Evolutionary conservation across 2,888 invertebrate genomes (phyloP).

Genomic region (Erannis defoliaria): DNA sequence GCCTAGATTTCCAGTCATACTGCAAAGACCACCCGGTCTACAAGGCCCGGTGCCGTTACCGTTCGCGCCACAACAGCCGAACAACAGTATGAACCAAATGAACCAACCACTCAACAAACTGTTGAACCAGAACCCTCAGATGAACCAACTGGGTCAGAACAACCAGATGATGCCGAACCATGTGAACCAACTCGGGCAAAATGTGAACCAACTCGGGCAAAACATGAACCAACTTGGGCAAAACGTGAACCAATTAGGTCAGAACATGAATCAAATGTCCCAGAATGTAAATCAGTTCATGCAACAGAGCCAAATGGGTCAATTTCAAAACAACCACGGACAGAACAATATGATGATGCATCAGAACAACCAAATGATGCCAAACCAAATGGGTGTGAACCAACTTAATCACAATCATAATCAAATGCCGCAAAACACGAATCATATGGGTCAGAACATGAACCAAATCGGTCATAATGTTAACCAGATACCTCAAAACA

Average conservation of each 20-base stretch:
- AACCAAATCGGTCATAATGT: slow-evolving; percentile 52
- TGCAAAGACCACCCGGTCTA: slow-evolving; percentile 78
- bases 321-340: slow-evolving; percentile 56
- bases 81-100: slow-evolving; percentile 65
- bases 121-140: slow-evolving; percentile 60
- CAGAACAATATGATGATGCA: slow-evolving; percentile 51
- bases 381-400: slow-evolving; percentile 47
- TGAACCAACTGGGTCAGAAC: slow-evolving; percentile 61
- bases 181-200: slow-evolving; percentile 47
- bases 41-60: slow-evolving; percentile 77
- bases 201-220: slow-evolving; percentile 50
- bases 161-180: slow-evolving; percentile 58
- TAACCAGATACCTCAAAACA: slow-evolving; percentile 57
- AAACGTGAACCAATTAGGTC: slow-evolving; percentile 48
- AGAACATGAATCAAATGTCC: slow-evolving; percentile 54
- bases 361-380: slow-evolving; percentile 59
- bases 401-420: slow-evolving; percentile 56
- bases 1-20: slow-evolving; percentile 81
- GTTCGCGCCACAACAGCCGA: slow-evolving; percentile 72
- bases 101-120: slow-evolving; percentile 68
- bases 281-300: slow-evolving; percentile 57
- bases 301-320: slow-evolving; percentile 49
- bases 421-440: slow-evolving; percentile 57
- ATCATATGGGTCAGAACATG: slow-evolving; percentile 51
- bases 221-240: slow-evolving; percentile 59